Evolutionary conservation across 30 jellyfish, hydroid and myxozoan species (phyloP).

Genomic region (Cassiopea xamachana): DNA sequence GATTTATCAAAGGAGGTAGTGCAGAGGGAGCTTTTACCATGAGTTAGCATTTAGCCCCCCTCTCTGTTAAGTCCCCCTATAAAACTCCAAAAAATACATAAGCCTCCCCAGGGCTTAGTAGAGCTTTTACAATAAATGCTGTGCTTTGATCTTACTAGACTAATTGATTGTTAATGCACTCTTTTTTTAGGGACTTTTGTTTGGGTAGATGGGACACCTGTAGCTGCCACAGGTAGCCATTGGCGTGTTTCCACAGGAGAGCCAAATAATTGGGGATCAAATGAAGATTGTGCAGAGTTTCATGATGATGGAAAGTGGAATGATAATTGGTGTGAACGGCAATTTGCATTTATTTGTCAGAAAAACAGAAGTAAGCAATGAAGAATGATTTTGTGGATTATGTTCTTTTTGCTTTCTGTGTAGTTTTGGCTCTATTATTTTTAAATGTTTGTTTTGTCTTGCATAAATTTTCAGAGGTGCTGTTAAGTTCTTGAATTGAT

Average conservation of each 20-base stretch:
- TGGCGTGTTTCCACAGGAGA: constrained; percentile 72
- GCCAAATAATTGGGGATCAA: constrained; percentile 90
- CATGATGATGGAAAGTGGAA: constrained; percentile 88
- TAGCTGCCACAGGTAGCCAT: constrained; percentile 63
- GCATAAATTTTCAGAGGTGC: no score
- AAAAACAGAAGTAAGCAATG: constrained; percentile 46
- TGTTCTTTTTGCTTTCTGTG: background rate
- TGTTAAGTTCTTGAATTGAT: no score
- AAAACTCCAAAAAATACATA: no score
- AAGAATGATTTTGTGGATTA: background rate
- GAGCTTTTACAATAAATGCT: no score
- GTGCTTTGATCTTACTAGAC: background rate
- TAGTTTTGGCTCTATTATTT: no score
- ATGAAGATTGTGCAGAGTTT: constrained; percentile 90
- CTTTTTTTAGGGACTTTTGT: constrained; percentile 44
- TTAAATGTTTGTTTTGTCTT: no score
- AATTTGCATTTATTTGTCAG: constrained; percentile 91
- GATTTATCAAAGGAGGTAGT: no score
- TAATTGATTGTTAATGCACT: background rate
- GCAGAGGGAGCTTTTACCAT: no score
- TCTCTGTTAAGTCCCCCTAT: no score
- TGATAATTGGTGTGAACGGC: constrained; percentile 84
- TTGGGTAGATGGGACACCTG: constrained; percentile 84
- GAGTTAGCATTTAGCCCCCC: no score
- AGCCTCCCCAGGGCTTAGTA: no score